Percentiles rank a stretch among this genome's conserved stretches.
These are phyloP conservation scores for Leptinotarsa peninsularis DNA, from an alignment of 2,888 invertebrate genomes.

Conservation along the genomic window DNA sequence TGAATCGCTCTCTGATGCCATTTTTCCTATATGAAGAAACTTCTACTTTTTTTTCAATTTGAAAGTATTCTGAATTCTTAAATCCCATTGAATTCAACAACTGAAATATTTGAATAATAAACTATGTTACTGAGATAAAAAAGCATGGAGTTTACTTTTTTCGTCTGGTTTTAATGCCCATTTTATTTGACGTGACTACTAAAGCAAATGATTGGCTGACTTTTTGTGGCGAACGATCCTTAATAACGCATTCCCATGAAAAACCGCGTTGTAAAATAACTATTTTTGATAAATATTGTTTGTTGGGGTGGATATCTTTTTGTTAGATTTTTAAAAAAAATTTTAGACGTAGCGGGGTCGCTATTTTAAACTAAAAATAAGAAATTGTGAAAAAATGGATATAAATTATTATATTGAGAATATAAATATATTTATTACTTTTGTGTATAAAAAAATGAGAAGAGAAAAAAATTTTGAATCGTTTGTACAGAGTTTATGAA, in stretches of 20 bases:
- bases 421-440: conserved; percentile 63
- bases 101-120: too few species aligned
- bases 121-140: too few species aligned
- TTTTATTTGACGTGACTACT: too few species aligned
- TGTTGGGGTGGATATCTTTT: conserved; percentile 71
- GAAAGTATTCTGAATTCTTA: too few species aligned
- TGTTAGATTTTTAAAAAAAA: conserved; percentile 68
- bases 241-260: not conserved
- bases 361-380: conserved; percentile 62
- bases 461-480: conserved; percentile 62
- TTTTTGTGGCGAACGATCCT: conserved; percentile 35
- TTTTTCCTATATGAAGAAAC: too few species aligned
- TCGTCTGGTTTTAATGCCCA: too few species aligned
- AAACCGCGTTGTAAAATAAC: conserved; percentile 66
- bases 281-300: conserved; percentile 77
- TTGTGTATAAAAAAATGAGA: conserved; percentile 64
- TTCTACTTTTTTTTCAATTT: too few species aligned
- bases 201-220: not conserved
- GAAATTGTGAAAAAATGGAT: conserved; percentile 68
- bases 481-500: conserved; percentile 67
- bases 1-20: too few species aligned
- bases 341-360: conserved; percentile 62
- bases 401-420: conserved; percentile 58
- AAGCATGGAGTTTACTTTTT: too few species aligned
- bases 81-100: too few species aligned